Conservation (phyloP, 2,888 invertebrate genomes). For the Tachina lurida region DNA sequence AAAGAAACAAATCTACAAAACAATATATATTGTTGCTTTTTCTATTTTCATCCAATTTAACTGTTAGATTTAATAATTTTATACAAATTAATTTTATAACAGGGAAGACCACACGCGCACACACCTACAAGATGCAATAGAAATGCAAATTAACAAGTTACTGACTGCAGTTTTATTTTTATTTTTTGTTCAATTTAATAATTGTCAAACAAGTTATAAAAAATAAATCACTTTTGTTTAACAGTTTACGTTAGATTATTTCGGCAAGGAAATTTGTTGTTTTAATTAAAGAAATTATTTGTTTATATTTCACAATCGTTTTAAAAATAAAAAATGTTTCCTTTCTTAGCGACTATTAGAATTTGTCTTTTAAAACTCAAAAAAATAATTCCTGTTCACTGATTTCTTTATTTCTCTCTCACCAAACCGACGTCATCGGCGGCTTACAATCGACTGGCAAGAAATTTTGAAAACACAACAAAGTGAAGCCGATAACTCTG, state of each 20-base stretch:
- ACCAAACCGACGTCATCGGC: conserved; percentile 77
- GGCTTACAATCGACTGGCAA: conserved; percentile 75
- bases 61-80: conserved; percentile 23
- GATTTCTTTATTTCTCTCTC: conserved; percentile 54
- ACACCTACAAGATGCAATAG: conserved; percentile 40
- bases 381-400: conserved; percentile 19
- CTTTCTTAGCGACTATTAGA: conserved; percentile 31
- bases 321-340: conserved; percentile 33
- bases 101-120: conserved; percentile 15
- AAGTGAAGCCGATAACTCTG: conserved; percentile 73
- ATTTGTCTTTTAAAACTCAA: conserved; percentile 24
- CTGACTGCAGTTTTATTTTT: conserved; percentile 14
- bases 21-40: conserved; percentile 2
- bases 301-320: conserved; percentile 32
- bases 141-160: conserved; percentile 58
- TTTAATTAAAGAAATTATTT: not conserved
- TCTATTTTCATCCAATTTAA: conserved; percentile 59
- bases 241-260: conserved; percentile 14
- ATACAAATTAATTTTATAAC: conserved; percentile 34
- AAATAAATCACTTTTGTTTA: conserved; percentile 41
- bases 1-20: conserved; percentile 36
- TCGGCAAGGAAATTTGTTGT: conserved; percentile 7
- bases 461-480: conserved; percentile 75
- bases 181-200: conserved; percentile 10
- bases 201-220: conserved; percentile 17